Percentiles rank a stretch among this genome's conserved stretches.
phyloP scores from a whole-genome alignment of 2,797 vertebrate genomes.

The Acipenser oxyrinchus region DNA sequence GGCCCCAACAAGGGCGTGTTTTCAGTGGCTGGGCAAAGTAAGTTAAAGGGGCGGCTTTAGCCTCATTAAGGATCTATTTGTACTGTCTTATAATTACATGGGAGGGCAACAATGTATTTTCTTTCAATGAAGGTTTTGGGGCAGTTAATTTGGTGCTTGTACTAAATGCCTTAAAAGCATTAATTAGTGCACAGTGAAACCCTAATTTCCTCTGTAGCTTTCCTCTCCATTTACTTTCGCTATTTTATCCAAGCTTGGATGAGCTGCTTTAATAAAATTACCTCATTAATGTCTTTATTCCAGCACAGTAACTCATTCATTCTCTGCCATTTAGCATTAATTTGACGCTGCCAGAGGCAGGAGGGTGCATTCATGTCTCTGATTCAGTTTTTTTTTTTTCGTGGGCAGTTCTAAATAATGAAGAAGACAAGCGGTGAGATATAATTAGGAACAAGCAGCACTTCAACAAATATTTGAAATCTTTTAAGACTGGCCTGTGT shows the following conservation, averaged over 20 bases:
- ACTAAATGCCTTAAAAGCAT: conserved; percentile 80
- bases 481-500: conserved; percentile 70
- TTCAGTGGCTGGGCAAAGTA: conserved; percentile 57
- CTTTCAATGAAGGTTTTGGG: conserved; percentile 77
- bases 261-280: conserved; percentile 90
- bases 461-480: conserved; percentile 88
- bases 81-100: conserved; percentile 84
- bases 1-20: conserved; percentile 71
- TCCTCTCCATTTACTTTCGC: conserved; percentile 69
- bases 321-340: conserved; percentile 80
- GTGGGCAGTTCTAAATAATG: conserved; percentile 95
- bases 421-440: conserved; percentile 85
- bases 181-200: conserved; percentile 94
- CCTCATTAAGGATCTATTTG: conserved; percentile 84
- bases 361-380: conserved; percentile 69
- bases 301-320: conserved; percentile 83
- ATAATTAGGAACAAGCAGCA: conserved; percentile 97
- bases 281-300: conserved; percentile 89
- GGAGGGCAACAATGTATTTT: conserved; percentile 86
- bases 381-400: conserved; percentile 61
- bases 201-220: conserved; percentile 82
- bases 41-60: conserved; percentile 82
- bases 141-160: conserved; percentile 92
- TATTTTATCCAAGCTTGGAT: conserved; percentile 71
- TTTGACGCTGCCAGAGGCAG: conserved; percentile 75